Percentiles rank a stretch among this genome's conserved stretches.
These are phyloP conservation scores for Clitarchus hookeri DNA, from an alignment of 2,888 invertebrate genomes.

Conservation along the genomic window DNA sequence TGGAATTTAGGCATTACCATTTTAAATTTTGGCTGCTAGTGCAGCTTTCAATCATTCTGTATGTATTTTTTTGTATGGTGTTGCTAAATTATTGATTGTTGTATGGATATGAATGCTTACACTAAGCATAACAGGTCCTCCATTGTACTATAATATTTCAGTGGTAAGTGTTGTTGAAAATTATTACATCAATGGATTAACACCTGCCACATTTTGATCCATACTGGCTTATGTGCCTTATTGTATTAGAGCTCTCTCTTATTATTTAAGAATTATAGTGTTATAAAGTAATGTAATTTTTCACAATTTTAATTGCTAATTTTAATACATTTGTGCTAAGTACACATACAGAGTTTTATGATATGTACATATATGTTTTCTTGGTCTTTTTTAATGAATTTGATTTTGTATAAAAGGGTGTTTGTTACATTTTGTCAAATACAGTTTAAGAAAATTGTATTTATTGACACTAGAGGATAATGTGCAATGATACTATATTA, in stretches of 20 bases:
- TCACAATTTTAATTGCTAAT: not conserved
- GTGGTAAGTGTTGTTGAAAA: not conserved
- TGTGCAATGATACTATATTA: not conserved
- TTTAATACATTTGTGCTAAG: not conserved
- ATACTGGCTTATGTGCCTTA: conserved; percentile 1
- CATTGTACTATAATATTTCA: conserved; percentile 6
- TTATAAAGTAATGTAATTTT: not conserved
- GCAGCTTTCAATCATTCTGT: not conserved
- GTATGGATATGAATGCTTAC: not conserved
- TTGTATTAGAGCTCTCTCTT: not conserved
- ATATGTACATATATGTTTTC: too few relatives aligned
- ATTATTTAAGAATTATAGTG: not conserved
- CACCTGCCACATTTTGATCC: not conserved
- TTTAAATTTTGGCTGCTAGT: not conserved
- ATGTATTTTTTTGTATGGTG: too few relatives aligned
- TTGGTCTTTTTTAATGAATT: not conserved
- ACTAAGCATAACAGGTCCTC: not conserved
- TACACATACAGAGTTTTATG: too few relatives aligned
- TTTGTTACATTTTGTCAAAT: not conserved
- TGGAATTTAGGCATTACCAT: not conserved
- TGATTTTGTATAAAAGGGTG: not conserved
- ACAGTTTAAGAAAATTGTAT: not conserved
- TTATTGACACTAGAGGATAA: not conserved
- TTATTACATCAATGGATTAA: not conserved
- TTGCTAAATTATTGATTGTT: not conserved